These are phyloP conservation scores for Plagodis pulveraria DNA, from an alignment of 2,888 invertebrate genomes.

Conservation along the genomic window DNA sequence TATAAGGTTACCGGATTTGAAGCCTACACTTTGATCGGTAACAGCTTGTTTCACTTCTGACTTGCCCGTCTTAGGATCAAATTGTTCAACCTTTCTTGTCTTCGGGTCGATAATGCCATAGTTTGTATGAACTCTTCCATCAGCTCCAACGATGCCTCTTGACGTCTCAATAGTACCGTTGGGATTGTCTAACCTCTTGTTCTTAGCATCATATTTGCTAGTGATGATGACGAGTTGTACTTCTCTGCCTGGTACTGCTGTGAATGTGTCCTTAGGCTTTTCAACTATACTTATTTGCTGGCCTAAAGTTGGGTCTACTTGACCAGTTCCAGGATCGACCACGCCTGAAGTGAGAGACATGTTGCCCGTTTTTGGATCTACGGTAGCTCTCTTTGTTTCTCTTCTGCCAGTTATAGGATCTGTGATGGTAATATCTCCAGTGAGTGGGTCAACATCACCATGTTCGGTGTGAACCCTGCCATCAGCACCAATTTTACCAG, in stretches of 20 bases:
- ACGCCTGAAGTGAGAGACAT: slow-evolving; percentile 79
- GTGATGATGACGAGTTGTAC: slow-evolving; percentile 76
- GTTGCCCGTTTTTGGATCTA: slow-evolving; percentile 86
- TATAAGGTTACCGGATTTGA: slow-evolving; percentile 80
- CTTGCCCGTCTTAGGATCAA: slow-evolving; percentile 81
- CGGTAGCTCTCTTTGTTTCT: slow-evolving; percentile 85
- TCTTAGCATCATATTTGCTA: slow-evolving; percentile 82
- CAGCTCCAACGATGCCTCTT: slow-evolving; percentile 64
- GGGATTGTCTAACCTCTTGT: slow-evolving; percentile 78
- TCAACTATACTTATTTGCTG: slow-evolving; percentile 69
- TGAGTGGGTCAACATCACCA: slow-evolving; percentile 81
- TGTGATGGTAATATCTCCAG: slow-evolving; percentile 80
- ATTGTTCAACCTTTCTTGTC: slow-evolving; percentile 80
- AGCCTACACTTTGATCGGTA: slow-evolving; percentile 81
- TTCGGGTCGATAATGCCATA: slow-evolving; percentile 80
- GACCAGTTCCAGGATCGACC: slow-evolving; percentile 81
- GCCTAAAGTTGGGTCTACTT: slow-evolving; percentile 81
- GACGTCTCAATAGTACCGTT: slow-evolving; percentile 79
- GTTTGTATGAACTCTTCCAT: slow-evolving; percentile 79
- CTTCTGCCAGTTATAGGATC: slow-evolving; percentile 85
- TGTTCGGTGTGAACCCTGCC: slow-evolving; percentile 83
- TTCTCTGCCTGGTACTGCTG: slow-evolving; percentile 68
- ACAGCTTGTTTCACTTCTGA: slow-evolving; percentile 82
- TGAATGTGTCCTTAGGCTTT: slow-evolving; percentile 57
- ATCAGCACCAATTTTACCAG: slow-evolving; percentile 63